Base-by-base conservation (phyloP, 2,888 invertebrate species). In the Boloria selene region DNA sequence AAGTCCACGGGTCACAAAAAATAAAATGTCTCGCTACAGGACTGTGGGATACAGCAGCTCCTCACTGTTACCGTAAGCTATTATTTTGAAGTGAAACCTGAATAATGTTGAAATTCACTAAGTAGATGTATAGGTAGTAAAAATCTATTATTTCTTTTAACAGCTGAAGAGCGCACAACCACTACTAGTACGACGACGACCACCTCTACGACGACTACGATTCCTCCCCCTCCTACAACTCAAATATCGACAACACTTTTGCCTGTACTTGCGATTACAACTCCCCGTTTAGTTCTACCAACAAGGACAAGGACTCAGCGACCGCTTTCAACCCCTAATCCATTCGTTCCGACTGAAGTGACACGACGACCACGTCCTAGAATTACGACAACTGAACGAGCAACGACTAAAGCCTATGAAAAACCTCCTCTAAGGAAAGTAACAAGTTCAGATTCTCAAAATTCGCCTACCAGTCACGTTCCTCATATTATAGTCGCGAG, bases 21-120 rank as follows among this genome's bases (percentile, higher is more conserved):
- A 90, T 96, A 44, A 93, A 93, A 26, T 98, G 98, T 75, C 89
- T 96, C 61, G 93, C 95, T 13, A 95, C 94, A 56, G 98, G 98
- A 0, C 94, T 95, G 67, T 98, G 97, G 93, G 97, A 97, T 80
- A 94, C 94, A 61, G 89, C 94, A 0, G 89, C 96, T 55, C 97
- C 98, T 0, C 92, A 92, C 56, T 98, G 98, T 82, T 92, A 92
- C 82, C 93, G 96, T 94, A 86, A 86, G 87, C 79, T 42, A 16
- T 38, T 44, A 49, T 16, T 1, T 38, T 64, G 10, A 47, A 59
- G 13, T 13, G 13, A 26, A 55, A 45, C 2, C 5, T 26, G 14
- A 42, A 17, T 13, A 18, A 10, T 38, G 10, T 38, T 38, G 3
- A 38, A 1, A 10, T 38, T 38, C 10, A 22, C 22, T 22, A 22